Evolutionary conservation across 2,113 vertebrate species (phyloP).

Genomic region (Camarhynchus parvulus): DNA sequence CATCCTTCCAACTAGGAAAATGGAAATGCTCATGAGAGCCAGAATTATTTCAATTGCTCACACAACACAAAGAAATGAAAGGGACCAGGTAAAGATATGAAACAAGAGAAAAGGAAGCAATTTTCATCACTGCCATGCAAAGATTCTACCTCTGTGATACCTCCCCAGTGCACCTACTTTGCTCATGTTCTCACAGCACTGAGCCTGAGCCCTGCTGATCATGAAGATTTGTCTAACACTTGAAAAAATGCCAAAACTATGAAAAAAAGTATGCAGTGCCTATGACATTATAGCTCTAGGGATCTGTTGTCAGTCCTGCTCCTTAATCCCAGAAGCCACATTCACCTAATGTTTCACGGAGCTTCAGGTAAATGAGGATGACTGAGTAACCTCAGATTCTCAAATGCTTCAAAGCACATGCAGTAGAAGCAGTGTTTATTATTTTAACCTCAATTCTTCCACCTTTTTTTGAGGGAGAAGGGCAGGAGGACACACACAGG

Average conservation of each 20-base stretch:
- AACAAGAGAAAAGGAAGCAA: neutral
- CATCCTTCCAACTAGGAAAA: neutral
- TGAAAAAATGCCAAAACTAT: conserved; percentile 11
- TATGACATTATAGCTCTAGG: neutral
- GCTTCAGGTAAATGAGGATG: neutral
- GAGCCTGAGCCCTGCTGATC: neutral
- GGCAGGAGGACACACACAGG: neutral
- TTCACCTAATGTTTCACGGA: neutral
- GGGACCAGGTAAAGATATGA: neutral
- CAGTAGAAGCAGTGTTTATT: neutral
- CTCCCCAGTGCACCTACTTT: neutral
- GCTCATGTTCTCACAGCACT: conserved; percentile 7
- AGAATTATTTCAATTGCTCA: neutral
- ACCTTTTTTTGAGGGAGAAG: accelerated
- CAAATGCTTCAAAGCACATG: neutral
- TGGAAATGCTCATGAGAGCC: neutral
- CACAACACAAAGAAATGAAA: neutral
- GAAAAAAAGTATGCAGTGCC: neutral
- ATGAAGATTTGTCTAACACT: neutral
- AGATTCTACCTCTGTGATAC: neutral
- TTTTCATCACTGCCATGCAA: neutral
- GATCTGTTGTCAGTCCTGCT: neutral
- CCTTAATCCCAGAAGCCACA: neutral
- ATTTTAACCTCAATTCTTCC: neutral
- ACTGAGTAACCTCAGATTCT: neutral